Conservation (phyloP, 2,797 vertebrate genomes). For the Phylloscopus collybita region DNA sequence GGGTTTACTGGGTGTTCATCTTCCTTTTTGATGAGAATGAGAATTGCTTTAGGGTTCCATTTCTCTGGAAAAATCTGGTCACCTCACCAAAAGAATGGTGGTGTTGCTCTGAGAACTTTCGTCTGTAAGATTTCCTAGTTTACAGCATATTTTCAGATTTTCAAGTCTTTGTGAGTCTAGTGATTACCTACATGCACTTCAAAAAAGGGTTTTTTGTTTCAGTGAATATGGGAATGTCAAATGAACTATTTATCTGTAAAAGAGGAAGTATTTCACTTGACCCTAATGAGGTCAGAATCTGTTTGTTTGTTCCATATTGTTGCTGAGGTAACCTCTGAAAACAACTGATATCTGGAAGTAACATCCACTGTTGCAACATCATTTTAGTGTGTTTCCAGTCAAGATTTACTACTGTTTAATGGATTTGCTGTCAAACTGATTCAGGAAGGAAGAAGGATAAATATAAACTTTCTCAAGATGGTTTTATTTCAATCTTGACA, state of each 20-base stretch:
- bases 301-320: neutral
- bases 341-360: neutral
- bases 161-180: neutral
- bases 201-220: neutral
- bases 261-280: neutral
- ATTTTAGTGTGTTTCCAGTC: neutral
- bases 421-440: neutral
- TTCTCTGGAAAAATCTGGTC: neutral
- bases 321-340: constrained; percentile 1
- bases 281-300: neutral
- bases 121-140: neutral
- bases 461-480: neutral
- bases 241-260: neutral
- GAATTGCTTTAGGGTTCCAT: neutral
- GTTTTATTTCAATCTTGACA: neutral
- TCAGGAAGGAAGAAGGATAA: neutral
- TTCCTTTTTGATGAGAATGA: neutral
- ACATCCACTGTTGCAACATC: neutral
- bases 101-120: neutral
- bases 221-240: neutral
- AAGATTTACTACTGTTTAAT: neutral
- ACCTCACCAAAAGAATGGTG: neutral
- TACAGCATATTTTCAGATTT: neutral
- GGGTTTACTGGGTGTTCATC: neutral
- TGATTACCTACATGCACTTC: neutral